Conservation (phyloP, 1,140 invertebrate species). For the Popillia japonica region DNA sequence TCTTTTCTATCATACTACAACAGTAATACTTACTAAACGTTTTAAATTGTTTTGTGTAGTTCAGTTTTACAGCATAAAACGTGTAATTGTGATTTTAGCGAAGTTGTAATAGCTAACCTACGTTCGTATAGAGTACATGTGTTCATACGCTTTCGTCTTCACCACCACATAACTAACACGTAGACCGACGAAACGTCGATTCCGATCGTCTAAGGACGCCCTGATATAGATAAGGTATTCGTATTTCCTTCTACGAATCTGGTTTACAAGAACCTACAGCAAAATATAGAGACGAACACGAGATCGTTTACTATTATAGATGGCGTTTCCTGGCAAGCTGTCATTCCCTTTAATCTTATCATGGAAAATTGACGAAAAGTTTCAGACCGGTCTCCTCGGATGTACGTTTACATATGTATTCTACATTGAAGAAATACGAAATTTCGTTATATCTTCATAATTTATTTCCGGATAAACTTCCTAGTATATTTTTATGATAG, state of each 20-base stretch:
- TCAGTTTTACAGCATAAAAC: no score
- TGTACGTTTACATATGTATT: background rate
- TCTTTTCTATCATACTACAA: no score
- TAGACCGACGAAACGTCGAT: background rate
- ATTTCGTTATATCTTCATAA: background rate
- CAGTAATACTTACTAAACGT: no score
- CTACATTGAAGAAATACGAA: background rate
- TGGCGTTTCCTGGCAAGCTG: background rate
- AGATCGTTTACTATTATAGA: background rate
- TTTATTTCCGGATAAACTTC: background rate
- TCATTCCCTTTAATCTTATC: conserved; percentile 18
- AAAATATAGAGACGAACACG: background rate
- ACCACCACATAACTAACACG: background rate
- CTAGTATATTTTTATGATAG: background rate
- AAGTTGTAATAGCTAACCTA: no score
- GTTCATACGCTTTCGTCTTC: background rate
- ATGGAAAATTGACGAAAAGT: background rate
- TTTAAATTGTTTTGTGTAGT: no score
- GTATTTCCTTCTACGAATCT: conserved; percentile 13
- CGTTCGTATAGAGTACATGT: no score
- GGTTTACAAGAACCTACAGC: background rate
- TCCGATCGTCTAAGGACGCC: background rate
- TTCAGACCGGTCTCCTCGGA: background rate
- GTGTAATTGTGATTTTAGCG: no score
- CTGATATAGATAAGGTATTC: conserved; percentile 14